A percentile compares a stretch with the other conserved stretches of the same genome.
phyloP scores from a whole-genome alignment of 2,888 invertebrate species.

The Ptychoptera contaminata region DNA sequence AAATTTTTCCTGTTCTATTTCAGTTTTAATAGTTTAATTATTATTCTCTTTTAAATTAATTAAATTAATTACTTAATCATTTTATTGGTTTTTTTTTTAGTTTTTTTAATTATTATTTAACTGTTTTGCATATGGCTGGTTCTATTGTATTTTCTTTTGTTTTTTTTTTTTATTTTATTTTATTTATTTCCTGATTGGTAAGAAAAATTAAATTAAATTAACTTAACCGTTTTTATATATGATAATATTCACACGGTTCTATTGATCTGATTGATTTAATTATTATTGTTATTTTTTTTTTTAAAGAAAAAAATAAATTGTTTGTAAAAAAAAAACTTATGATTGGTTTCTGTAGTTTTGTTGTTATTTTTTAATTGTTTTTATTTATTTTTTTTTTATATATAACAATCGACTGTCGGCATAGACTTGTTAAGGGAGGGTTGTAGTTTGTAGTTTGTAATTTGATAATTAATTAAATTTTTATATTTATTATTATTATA shows the following conservation, averaged over 20 bases:
- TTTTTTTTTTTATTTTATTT: not conserved
- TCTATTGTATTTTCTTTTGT: not conserved
- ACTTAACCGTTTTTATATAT: no score
- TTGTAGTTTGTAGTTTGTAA: conserved; percentile 32
- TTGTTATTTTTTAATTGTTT: conserved; percentile 1
- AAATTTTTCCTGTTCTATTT: no score
- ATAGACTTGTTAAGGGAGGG: conserved; percentile 37
- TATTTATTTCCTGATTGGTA: no score
- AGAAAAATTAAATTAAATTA: no score
- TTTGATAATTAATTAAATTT: conserved; percentile 13
- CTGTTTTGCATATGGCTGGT: not conserved
- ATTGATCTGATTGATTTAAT: conserved; percentile 1
- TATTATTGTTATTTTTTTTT: conserved; percentile 10
- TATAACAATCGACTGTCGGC: conserved; percentile 39
- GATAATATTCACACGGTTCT: not conserved
- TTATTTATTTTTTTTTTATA: conserved; percentile 3
- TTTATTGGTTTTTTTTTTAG: conserved; percentile 9
- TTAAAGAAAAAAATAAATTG: conserved; percentile 3
- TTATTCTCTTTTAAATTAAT: no score
- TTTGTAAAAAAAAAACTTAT: not conserved
- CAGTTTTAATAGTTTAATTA: no score
- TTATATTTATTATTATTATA: no score
- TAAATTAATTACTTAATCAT: conserved; percentile 10
- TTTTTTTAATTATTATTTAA: not conserved
- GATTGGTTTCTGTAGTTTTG: conserved; percentile 9